Evolutionary conservation across 2,797 vertebrate species (phyloP).

Genomic region (Amblyraja radiata): DNA sequence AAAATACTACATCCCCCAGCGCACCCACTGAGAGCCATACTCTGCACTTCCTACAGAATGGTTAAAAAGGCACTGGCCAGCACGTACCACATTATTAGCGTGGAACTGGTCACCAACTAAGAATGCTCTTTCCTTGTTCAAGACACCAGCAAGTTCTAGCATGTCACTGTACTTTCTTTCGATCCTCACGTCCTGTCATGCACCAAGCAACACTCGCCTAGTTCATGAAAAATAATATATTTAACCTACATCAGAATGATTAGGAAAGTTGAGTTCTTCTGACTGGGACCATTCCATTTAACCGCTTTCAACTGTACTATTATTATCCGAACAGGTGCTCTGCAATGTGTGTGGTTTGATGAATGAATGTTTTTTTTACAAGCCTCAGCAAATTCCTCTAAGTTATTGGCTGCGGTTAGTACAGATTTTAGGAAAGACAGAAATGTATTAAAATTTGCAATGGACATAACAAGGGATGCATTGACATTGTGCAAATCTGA

Average conservation of each 20-base stretch:
- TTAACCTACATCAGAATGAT: not conserved
- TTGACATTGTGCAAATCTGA: not conserved
- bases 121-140: not conserved
- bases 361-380: not conserved
- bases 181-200: not conserved
- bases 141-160: not conserved
- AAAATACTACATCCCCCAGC: not conserved
- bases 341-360: conserved; percentile 28
- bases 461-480: not conserved
- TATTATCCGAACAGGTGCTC: conserved; percentile 32
- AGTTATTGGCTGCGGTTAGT: not conserved
- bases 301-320: conserved; percentile 8
- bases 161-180: not conserved
- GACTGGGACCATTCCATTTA: not conserved
- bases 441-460: not conserved
- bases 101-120: not conserved
- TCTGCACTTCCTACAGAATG: not conserved
- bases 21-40: not conserved
- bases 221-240: not conserved
- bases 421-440: not conserved
- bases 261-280: not conserved
- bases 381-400: not conserved
- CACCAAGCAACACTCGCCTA: not conserved
- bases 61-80: not conserved
- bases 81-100: not conserved